Evolutionary conservation across 2,797 vertebrate genomes (phyloP), one percentile per base, ranked within the genome.

Genomic region (Hirundo rustica): DNA sequence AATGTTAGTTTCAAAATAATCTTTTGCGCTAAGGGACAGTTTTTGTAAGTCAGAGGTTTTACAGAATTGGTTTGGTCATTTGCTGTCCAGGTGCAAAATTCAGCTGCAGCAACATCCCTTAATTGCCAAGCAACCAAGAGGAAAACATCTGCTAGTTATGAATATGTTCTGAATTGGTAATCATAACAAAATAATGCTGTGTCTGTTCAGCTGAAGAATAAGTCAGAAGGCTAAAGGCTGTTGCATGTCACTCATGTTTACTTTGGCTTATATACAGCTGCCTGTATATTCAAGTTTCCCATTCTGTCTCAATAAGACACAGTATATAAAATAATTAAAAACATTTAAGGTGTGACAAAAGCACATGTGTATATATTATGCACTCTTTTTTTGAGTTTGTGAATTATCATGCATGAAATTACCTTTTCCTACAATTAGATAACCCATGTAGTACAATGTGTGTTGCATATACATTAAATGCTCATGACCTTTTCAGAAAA

Each of bases 81-180:
- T 90, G 58, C 30, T 55, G 76, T 50, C 87, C 91, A 96, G 89
- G 67, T 96, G 88, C 86, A 94, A 95, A 97, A 89, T 85, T 96
- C 94, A 97, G 89, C 92, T 96, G 78, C 81, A 94, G 47, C 47
- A 96, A 83, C 51, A 83, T 91, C n/a, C 47, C 82, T 89, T 96
- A 97, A 96, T 97, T 97, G 66, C 73, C 77, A 97, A 68, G 77
- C 84, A 96, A 96, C 79, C 29, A 84, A 88, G 61, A 96, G 40
- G 34, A 51, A 96, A 97, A 94, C 90, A 97, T 95, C 94, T 96
- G 82, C 77, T 95, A 48, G 75, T 77, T 67, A 76, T 84, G 96
- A 96, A 64, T 76, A 93, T 55, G 32, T 95, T 97, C 89, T 91
- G 75, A 97, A 95, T 94, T 92, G 88, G 57, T 90, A 96, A 96